Evolutionary conservation across 2,888 invertebrate genomes (phyloP).

Genomic region (Agrenia bidenticulata): DNA sequence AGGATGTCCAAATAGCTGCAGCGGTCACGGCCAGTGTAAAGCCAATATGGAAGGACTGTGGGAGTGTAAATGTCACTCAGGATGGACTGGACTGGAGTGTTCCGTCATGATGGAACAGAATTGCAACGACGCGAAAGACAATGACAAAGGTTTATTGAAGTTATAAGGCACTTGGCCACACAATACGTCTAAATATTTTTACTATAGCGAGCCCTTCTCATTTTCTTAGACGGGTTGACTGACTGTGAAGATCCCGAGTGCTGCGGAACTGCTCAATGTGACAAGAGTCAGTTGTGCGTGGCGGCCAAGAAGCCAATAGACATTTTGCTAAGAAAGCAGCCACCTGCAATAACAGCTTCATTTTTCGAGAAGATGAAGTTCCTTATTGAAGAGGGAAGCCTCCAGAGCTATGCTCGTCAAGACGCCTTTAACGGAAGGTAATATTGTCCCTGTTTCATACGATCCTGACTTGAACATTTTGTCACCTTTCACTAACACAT

Average conservation of each 20-base stretch:
- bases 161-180: neutral
- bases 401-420: conserved; percentile 94
- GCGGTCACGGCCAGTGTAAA: conserved; percentile 89
- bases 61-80: conserved; percentile 92
- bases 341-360: conserved; percentile 93
- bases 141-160: conserved; percentile 81
- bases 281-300: conserved; percentile 85
- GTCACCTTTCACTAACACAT: neutral
- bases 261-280: conserved; percentile 79
- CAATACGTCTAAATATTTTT: conserved; percentile 3
- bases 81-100: conserved; percentile 94
- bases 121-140: conserved; percentile 92
- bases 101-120: conserved; percentile 86
- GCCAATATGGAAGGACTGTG: conserved; percentile 79
- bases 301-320: conserved; percentile 94
- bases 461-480: conserved; percentile 10
- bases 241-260: conserved; percentile 99
- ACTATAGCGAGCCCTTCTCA: neutral
- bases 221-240: conserved; percentile 79
- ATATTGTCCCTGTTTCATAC: conserved; percentile 53
- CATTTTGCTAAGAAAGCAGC: conserved; percentile 90
- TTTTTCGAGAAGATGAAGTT: conserved; percentile 99
- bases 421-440: conserved; percentile 98
- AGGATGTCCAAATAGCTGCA: conserved; percentile 87
- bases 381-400: conserved; percentile 94